Conservation (phyloP, 2,888 invertebrate species). For the Cerastoderma edule region DNA sequence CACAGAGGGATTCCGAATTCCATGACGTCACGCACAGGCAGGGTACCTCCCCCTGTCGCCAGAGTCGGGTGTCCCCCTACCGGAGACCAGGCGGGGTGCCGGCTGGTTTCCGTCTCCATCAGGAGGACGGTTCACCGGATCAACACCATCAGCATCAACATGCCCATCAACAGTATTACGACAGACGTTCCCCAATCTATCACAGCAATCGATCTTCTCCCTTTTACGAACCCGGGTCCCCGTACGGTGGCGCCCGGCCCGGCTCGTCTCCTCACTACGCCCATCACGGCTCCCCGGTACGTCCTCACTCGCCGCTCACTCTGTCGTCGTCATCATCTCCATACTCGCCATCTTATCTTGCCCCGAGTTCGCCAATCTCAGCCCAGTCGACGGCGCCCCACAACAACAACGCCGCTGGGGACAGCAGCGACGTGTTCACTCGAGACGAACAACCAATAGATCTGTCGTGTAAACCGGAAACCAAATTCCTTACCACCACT, state of each 20-base stretch:
- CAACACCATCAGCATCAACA: conserved; percentile 29
- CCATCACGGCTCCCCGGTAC: conserved; percentile 12
- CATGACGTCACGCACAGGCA: conserved; percentile 22
- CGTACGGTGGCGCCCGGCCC: conserved; percentile 40
- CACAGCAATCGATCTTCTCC: conserved; percentile 27
- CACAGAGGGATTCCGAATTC: too few species aligned
- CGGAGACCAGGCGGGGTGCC: conserved; percentile 5
- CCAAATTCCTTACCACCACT: conserved; percentile 2
- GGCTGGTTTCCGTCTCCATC: background rate
- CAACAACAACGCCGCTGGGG: conserved; percentile 4
- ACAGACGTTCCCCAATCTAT: conserved; percentile 29
- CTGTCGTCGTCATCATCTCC: conserved; percentile 37
- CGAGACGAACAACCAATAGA: conserved; percentile 77
- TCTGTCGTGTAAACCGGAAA: conserved; percentile 71
- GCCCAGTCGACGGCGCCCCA: conserved; percentile 30
- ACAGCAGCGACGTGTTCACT: conserved; percentile 15
- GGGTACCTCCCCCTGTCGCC: background rate
- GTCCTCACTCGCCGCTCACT: conserved; percentile 26
- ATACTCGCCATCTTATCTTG: conserved; percentile 39
- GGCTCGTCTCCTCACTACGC: conserved; percentile 43
- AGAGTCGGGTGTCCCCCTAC: conserved; percentile 14
- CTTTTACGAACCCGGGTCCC: conserved; percentile 53
- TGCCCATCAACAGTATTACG: conserved; percentile 21
- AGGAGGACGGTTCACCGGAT: conserved; percentile 15
- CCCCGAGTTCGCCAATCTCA: conserved; percentile 33